Evolutionary conservation across 2,797 vertebrate species (phyloP).

Genomic region (Xiphophorus birchmanni): DNA sequence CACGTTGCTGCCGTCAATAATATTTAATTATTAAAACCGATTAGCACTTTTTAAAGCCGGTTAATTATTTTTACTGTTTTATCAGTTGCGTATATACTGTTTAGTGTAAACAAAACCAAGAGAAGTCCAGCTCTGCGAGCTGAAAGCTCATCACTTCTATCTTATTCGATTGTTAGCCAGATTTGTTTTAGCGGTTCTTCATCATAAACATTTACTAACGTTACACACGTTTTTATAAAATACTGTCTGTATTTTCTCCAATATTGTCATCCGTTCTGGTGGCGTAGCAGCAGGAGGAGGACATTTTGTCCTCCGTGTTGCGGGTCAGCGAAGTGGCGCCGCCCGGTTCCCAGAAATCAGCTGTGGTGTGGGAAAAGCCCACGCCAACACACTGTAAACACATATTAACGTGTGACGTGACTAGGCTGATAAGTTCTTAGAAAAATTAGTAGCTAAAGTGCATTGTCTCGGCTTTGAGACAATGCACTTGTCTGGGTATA

Average conservation of each 20-base stretch:
- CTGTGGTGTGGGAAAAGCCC: constrained; percentile 41
- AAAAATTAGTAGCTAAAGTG: fast-evolving
- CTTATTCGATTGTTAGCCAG: constrained; percentile 1
- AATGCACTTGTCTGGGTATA: fast-evolving
- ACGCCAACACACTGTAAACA: constrained; percentile 50
- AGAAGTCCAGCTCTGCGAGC: neutral
- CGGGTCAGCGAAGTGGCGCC: constrained; percentile 52
- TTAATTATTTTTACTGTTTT: neutral
- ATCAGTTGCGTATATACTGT: neutral
- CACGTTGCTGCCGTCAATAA: constrained; percentile 8
- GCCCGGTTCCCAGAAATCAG: constrained; percentile 63
- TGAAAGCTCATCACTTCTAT: neutral
- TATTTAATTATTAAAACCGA: neutral
- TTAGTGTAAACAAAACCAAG: neutral
- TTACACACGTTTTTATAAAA: fast-evolving
- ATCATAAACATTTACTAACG: too few species aligned
- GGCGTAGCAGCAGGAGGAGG: constrained; percentile 2
- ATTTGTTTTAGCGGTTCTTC: neutral
- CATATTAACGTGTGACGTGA: neutral
- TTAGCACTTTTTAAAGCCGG: neutral
- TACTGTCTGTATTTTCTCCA: fast-evolving
- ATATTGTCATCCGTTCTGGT: neutral
- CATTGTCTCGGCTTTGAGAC: neutral
- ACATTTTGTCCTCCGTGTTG: constrained; percentile 47
- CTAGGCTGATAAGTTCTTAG: neutral